A percentile compares a stretch with the other conserved stretches of the same genome.
These are phyloP conservation scores for Andrena cerasifolii DNA, from an alignment of 1,140 invertebrate species.

Conservation along the genomic window DNA sequence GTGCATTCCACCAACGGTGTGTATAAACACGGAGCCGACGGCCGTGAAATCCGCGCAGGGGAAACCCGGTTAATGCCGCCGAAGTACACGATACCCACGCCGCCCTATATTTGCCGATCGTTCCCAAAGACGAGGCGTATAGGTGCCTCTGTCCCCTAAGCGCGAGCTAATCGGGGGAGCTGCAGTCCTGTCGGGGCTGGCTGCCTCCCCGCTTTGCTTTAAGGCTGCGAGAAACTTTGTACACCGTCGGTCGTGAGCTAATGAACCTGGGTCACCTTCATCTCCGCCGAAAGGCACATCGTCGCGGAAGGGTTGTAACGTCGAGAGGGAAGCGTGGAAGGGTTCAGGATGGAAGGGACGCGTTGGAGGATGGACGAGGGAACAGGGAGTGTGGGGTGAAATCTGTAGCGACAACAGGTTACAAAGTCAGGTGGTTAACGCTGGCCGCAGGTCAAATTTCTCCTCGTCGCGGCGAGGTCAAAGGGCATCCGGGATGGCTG, in stretches of 20 bases:
- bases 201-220: constrained; percentile 12
- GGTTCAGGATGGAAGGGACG: neutral
- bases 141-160: constrained; percentile 28
- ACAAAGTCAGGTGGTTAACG: constrained; percentile 57
- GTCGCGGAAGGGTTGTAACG: constrained; percentile 6
- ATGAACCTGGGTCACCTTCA: constrained; percentile 55
- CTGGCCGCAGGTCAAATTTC: constrained; percentile 55
- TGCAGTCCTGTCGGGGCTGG: neutral
- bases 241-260: constrained; percentile 42
- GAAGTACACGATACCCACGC: constrained; percentile 25
- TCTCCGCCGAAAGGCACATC: constrained; percentile 28
- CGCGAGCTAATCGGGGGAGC: constrained; percentile 53
- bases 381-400: neutral
- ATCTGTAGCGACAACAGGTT: constrained; percentile 52
- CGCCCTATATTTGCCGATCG: constrained; percentile 58
- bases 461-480: constrained; percentile 35
- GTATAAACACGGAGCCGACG: constrained; percentile 58
- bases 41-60: constrained; percentile 57
- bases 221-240: constrained; percentile 50
- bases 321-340: neutral
- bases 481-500: constrained; percentile 43
- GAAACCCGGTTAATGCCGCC: constrained; percentile 31
- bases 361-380: constrained; percentile 13
- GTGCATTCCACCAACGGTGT: constrained; percentile 46
- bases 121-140: constrained; percentile 33